Conservation (phyloP, 2,888 invertebrate species). For the Epirrhoe alternata region DNA sequence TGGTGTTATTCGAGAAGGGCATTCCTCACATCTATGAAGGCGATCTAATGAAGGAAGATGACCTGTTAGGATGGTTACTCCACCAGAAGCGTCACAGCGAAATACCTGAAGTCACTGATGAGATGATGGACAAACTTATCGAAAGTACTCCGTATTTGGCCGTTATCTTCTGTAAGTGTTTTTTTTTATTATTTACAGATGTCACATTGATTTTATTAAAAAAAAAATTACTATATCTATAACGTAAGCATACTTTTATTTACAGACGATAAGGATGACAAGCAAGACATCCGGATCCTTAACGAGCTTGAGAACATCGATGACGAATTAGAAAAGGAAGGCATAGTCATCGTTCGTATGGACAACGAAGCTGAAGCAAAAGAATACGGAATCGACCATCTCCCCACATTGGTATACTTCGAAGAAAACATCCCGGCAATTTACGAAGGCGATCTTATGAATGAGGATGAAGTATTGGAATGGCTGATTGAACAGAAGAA, state of each 20-base stretch:
- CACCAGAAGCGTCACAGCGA: conserved; percentile 96
- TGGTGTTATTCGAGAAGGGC: conserved; percentile 91
- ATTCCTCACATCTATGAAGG: conserved; percentile 92
- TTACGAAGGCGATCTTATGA: conserved; percentile 96
- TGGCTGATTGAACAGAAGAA: conserved; percentile 95
- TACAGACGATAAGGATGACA: conserved; percentile 95
- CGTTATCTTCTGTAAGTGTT: conserved; percentile 94
- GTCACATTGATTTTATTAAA: no score
- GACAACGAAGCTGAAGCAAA: conserved; percentile 96
- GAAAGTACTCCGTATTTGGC: conserved; percentile 92
- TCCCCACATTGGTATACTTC: conserved; percentile 94
- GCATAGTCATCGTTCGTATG: conserved; percentile 95
- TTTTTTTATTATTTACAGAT: no score
- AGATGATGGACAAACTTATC: conserved; percentile 96
- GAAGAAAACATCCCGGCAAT: conserved; percentile 96
- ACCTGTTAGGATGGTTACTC: conserved; percentile 94
- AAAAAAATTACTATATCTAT: no score
- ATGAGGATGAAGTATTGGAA: conserved; percentile 95
- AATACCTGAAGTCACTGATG: conserved; percentile 96
- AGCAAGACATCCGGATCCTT: conserved; percentile 93
- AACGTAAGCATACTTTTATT: conserved; percentile 33
- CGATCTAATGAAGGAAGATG: conserved; percentile 95
- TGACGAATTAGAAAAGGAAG: conserved; percentile 95
- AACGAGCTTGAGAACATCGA: conserved; percentile 97
- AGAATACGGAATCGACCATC: conserved; percentile 95